Base-by-base conservation (phyloP, 2,113 vertebrate genomes). In the Colossoma macropomum region DNA sequence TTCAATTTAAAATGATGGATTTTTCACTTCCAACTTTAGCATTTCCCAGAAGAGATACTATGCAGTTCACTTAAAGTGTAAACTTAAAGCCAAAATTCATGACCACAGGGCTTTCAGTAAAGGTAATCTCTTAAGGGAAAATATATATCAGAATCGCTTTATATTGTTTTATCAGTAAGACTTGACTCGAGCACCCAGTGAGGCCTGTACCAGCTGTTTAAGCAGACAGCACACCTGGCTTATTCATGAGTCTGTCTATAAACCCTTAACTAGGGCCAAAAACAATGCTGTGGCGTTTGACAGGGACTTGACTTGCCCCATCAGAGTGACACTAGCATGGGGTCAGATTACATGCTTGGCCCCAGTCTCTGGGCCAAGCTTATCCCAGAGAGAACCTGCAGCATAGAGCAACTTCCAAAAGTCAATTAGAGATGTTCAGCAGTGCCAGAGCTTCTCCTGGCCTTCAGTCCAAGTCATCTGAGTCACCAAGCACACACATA, bases 391-490 rank as follows among this genome's bases (percentile, higher is more conserved):
- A 81, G 79, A 63, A 73, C 69, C 79, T 69, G 54, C 74, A 11
- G 48, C 72, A 56, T 13, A 17, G 56, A 75, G 73, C 68, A 54
- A 65, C 72, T 76, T 86, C 73, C 81, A 80, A 83, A 76, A 86
- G 81, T 86, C 81, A 86, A 80, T 86, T 86, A 86, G 81, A 77
- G 73, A 84, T 76, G 62, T 86, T 83, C 54, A 74, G 52, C 34
- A 70, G 74, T 71, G 81, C 81, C 81, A 83, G 66, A 50, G 65
- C 74, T 77, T 77, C 81, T 83, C 74, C 56, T 77, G 75, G 75
- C 74, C 74, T 48, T 76, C 41, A 34, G 63, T 77, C 52, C 32
- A 41, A 76, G 75, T 69, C 79, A 52, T 74, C 59, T 73, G 59
- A 81, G 70, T 28, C 72, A 75, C 62, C 59, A 82, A 25, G 38